Evolutionary conservation across 2,888 invertebrate genomes (phyloP).

Genomic region (Thysanoteuthis rhombus): DNA sequence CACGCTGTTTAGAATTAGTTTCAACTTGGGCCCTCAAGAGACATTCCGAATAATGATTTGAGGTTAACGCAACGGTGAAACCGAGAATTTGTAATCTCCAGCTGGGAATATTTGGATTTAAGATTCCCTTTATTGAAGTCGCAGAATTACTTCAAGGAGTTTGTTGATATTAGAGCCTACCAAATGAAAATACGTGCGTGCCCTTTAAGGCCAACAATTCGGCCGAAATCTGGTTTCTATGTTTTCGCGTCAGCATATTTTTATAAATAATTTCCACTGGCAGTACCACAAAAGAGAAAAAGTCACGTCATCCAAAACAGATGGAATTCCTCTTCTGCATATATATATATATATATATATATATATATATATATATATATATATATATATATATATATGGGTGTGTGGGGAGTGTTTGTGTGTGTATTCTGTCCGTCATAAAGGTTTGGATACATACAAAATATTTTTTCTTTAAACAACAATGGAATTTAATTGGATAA

Average conservation of each 20-base stretch:
- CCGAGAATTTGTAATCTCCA: not conserved
- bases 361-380: conserved; percentile 12
- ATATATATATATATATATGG: not conserved
- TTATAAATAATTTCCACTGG: not conserved
- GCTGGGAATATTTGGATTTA: not conserved
- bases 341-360: not conserved
- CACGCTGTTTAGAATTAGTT: not conserved
- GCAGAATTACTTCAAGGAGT: not conserved
- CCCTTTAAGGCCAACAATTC: not conserved
- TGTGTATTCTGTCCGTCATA: no score
- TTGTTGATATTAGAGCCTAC: not conserved
- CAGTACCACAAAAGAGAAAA: not conserved
- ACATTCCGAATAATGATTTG: not conserved
- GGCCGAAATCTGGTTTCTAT: not conserved
- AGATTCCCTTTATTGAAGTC: not conserved
- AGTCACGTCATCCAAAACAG: not conserved
- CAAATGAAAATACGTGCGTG: not conserved
- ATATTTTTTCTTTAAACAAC: no score
- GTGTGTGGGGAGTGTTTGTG: not conserved
- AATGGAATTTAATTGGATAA: no score
- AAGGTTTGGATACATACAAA: no score
- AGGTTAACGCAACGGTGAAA: not conserved
- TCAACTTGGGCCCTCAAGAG: not conserved
- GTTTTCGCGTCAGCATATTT: not conserved
- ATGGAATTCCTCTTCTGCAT: not conserved